These are phyloP conservation scores for Stramonita haemastoma DNA, from an alignment of 2,888 invertebrate genomes.

Conservation along the genomic window DNA sequence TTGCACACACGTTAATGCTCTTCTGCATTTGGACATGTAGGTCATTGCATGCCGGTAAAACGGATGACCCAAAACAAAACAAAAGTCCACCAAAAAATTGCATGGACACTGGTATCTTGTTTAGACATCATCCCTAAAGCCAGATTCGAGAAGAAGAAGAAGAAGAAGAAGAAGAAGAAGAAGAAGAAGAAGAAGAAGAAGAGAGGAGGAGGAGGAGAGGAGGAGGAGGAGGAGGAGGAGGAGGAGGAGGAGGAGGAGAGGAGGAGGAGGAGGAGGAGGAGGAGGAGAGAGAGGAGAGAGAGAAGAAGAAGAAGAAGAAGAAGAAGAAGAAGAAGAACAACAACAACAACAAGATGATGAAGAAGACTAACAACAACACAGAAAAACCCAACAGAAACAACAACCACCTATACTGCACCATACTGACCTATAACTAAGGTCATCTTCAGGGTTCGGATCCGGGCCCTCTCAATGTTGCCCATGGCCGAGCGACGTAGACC, in stretches of 20 bases:
- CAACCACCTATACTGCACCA: neutral
- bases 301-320: neutral
- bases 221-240: neutral
- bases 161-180: neutral
- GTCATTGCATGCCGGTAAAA: too few relatives aligned
- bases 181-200: too few relatives aligned
- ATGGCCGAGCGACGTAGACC: constrained; percentile 74
- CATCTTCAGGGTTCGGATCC: constrained; percentile 93
- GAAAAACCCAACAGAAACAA: neutral
- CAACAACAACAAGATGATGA: neutral
- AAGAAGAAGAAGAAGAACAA: neutral
- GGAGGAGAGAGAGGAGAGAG: neutral
- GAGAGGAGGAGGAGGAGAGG: too few relatives aligned
- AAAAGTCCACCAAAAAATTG: too few relatives aligned
- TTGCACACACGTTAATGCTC: too few relatives aligned
- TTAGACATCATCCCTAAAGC: too few relatives aligned
- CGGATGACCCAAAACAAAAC: too few relatives aligned
- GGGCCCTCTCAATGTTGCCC: constrained; percentile 84
- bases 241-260: neutral
- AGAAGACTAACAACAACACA: neutral
- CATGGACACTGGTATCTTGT: too few relatives aligned
- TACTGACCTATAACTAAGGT: constrained; percentile 86
- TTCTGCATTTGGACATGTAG: too few relatives aligned
- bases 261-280: neutral
- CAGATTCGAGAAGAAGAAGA: neutral